These are phyloP conservation scores for Nansenia antarctica DNA, from an alignment of 2,113 vertebrate genomes.

Conservation along the genomic window DNA sequence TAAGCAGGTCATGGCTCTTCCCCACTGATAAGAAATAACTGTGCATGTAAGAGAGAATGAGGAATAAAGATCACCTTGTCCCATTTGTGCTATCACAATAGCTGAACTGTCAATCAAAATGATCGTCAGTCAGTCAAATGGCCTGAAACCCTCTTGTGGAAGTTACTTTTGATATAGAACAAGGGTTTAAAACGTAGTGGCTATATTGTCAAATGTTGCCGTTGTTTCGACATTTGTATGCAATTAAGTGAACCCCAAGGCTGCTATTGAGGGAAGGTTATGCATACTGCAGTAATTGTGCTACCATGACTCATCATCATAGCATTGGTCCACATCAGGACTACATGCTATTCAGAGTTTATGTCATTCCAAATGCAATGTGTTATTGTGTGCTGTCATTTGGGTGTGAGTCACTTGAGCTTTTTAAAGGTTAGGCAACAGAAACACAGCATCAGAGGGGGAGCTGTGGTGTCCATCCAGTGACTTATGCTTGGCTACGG, in stretches of 20 bases:
- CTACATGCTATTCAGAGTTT: too few species aligned
- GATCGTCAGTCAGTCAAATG: too few species aligned
- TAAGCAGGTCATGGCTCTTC: constrained; percentile 65
- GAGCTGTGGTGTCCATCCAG: neutral
- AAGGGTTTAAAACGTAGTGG: too few species aligned
- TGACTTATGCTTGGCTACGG: constrained; percentile 30
- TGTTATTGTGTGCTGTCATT: neutral
- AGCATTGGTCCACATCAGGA: neutral
- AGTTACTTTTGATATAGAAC: too few species aligned
- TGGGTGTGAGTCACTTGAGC: neutral
- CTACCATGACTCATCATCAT: too few species aligned
- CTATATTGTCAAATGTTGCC: too few species aligned
- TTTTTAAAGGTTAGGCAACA: constrained; percentile 26
- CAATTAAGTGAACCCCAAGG: too few species aligned
- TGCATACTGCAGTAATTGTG: too few species aligned
- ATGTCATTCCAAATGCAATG: neutral
- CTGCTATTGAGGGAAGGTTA: too few species aligned
- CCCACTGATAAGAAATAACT: constrained; percentile 68
- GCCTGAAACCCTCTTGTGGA: too few species aligned
- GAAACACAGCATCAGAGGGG: neutral
- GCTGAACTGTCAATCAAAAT: constrained; percentile 74
- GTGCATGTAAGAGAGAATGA: constrained; percentile 55
- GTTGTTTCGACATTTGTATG: too few species aligned
- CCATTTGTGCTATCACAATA: constrained; percentile 67
- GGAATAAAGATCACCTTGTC: constrained; percentile 63